phyloP scores from a whole-genome alignment of 2,888 invertebrate species.

The Tachina grossa region DNA sequence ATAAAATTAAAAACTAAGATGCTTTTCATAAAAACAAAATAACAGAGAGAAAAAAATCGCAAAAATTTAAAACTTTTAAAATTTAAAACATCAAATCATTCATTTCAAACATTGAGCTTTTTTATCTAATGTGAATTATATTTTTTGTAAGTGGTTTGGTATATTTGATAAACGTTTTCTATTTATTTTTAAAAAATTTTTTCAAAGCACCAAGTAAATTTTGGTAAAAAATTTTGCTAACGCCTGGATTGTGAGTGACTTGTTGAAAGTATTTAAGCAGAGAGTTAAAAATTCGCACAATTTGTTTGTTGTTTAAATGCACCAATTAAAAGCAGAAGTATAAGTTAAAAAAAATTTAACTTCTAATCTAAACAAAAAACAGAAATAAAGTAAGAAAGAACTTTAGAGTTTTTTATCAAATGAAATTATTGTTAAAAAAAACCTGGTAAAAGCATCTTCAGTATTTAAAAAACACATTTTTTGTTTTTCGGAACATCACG shows the following conservation, averaged over 20 bases:
- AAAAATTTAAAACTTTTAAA: slow-evolving; percentile 56
- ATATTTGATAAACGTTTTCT: slow-evolving; percentile 70
- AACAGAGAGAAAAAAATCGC: slow-evolving; percentile 50
- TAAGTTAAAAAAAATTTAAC: slow-evolving; percentile 66
- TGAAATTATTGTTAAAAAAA: slow-evolving; percentile 42
- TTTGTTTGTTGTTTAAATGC: slow-evolving; percentile 69
- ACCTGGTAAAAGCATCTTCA: slow-evolving; percentile 83
- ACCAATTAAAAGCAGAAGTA: slow-evolving; percentile 45
- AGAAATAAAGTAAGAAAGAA: slow-evolving; percentile 81
- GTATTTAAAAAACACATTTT: slow-evolving; percentile 78
- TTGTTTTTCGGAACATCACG: slow-evolving; percentile 79
- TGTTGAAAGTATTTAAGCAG: slow-evolving; percentile 66
- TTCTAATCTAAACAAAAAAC: slow-evolving; percentile 74
- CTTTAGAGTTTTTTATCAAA: slow-evolving; percentile 53
- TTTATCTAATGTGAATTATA: slow-evolving; percentile 16
- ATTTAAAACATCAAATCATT: slow-evolving; percentile 69
- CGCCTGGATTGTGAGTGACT: slow-evolving; percentile 70
- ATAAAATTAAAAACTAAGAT: slow-evolving; percentile 80
- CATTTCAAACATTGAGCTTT: slow-evolving; percentile 58
- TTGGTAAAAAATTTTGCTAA: slow-evolving; percentile 72
- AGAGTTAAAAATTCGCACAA: slow-evolving; percentile 69
- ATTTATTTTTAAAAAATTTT: slow-evolving; percentile 63
- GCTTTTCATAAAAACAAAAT: slow-evolving; percentile 80
- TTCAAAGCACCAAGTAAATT: slow-evolving; percentile 75
- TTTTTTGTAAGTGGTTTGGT: slow-evolving; percentile 64